Evolutionary conservation across 2,113 vertebrate genomes (phyloP), one percentile per base, ranked within the genome.

Genomic region (Empidonax traillii): DNA sequence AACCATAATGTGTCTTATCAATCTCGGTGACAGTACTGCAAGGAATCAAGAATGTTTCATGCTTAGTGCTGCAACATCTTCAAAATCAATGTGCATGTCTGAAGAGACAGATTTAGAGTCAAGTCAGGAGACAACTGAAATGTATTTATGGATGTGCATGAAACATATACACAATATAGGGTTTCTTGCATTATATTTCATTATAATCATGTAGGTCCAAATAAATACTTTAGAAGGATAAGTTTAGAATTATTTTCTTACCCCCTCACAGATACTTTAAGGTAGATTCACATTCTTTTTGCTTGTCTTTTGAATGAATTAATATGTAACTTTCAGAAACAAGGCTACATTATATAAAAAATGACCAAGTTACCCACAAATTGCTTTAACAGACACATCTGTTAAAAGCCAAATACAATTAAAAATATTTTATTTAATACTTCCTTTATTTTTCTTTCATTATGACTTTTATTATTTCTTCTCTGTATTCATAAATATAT

Each of bases 21-120:
- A 43, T 92, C 90, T 90, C 76, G 68, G 71, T 88, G 95, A 94
- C 83, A 95, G 85, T 51, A 51, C 83, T 83, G 55, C 89, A 71
- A 77, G 35, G 51, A 75, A 86, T 80, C 71, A 83, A 77, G 79
- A 92, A 83, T 46, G 67, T 67, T 94, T 90, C 79, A 80, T 1
- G 8, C 23, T 80, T 62, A 73, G 51, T 80, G 56, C 55, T 37
- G 20, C 58, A 80, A 79, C 14, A 47, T 84, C 83, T 93, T 93
- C 46, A 90, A 83, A 92, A 90, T 80, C 78, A 94, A 46, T 77
- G 43, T 68, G 55, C 51, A 63, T 85, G 39, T 80, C 82, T 94
- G n/a, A 85, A 82, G 35, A 87, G 27, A 58, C 20, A 79, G 69
- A 66, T 83, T 88, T 73, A 90, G 14, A 85, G 22, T 35, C 41